Base-by-base conservation (phyloP, 2,113 vertebrate genomes). In the Carassius gibelio region DNA sequence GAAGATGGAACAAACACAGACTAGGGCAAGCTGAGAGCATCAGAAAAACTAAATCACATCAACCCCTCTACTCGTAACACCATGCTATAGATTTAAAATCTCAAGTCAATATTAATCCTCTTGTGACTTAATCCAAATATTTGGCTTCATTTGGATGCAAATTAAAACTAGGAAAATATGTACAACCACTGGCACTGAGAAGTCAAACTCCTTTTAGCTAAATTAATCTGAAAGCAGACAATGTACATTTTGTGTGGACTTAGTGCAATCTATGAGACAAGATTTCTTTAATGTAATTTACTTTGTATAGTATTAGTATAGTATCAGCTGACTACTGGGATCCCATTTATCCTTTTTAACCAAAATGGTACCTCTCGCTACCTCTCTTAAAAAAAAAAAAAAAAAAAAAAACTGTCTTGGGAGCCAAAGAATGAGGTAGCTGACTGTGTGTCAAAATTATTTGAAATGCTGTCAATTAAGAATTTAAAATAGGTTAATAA, bases 101-200 rank as follows among this genome's bases (percentile, higher is more conserved):
- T 75, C 14, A 48, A 30, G 42, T 48, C 8, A 50, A 75, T 10
- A 76, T 55, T 19, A 55, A 55, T 76, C 8, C 14, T 55, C 48
- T 52, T 55, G 1, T 34, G n/a, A 30, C 74, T 75, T 75, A 76
- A 76, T 26, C 13, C 74, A 76, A 76, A 34, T 55, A 76, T 55
- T 34, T 77, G 30, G 17, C 75, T 77, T 57, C 17, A 21, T 77
- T 59, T 77, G 17, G 17, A 57, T 55, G 15, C 48, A 77, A 77
- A 57, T 59, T 36, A 34, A 7, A 75, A 36, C 9, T 7, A 21
- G 30, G 7, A 59, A 59, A 11, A 59, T 34, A 1, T 78, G 50
- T 36, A 57, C 75, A 77, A 77, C 75, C 75, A 36, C 52, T 57
- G 52, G 30, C 26, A 57, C 52, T 1, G 19, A 77, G 52, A 59